Evolutionary conservation across 2,888 invertebrate genomes (phyloP), one percentile per base, ranked within the genome.

Genomic region (Carabus problematicus): DNA sequence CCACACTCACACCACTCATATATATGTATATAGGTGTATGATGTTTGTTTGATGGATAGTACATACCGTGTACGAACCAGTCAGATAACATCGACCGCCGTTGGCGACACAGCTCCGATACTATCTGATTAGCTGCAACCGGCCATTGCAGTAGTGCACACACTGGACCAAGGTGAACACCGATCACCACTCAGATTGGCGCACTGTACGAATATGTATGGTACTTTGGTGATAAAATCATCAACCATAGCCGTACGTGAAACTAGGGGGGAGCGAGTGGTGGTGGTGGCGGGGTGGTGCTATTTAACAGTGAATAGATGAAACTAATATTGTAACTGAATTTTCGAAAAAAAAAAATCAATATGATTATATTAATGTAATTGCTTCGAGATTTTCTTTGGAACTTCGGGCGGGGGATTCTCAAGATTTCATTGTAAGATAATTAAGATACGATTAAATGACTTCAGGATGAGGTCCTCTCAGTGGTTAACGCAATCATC

Each of bases 21-120:
- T 29, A 6, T 29, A 43, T 64, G 52, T 56, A 45, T 64, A 40
- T 64, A 43, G 41, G 45, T 47, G 49, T 45, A 45, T 66, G 66
- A 66, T 66, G 58, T 66, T 66, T 66, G 66, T 49, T 59, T 66
- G 66, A 66, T 59, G 66, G 66, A 66, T 66, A 66, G 59, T 66
- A 66, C 58, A 66, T 56, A 45, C 58, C 56, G 66, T 66, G 66
- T 66, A 66, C 66, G 45, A 56, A 43, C 52, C 60, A 60, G 19
- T 2, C 54, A 59, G 67, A 67, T 67, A 67, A 59, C 60, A 67
- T 67, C 67, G 52, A 60, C 54, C 59, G 60, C 67, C 67, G 67
- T 42, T 67, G 67, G 67, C 67, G 67, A 67, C 67, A 67, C 60
- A 52, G 42, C 14, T 4, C 67, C 52, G 67, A 67, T 67, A 67